Conservation (phyloP, 2,888 invertebrate species). For the Synanthedon tipuliformis region DNA sequence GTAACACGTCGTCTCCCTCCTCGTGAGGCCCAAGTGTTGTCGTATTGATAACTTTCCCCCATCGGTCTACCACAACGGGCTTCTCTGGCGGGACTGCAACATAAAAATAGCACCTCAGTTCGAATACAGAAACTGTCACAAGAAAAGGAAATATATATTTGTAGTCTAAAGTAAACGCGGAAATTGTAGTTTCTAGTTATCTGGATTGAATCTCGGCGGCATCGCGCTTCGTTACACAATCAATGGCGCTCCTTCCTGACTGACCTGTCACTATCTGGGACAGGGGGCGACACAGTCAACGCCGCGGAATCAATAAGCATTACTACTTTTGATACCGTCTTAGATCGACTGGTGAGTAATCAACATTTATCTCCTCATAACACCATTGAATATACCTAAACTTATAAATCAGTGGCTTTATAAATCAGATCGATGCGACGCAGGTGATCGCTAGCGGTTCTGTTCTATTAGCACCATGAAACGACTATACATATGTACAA, state of each 20-base stretch:
- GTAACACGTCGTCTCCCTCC: constrained; percentile 85
- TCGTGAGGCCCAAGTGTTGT: constrained; percentile 85
- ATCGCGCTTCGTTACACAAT: constrained; percentile 4
- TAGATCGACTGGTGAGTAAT: neutral
- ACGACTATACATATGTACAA: neutral
- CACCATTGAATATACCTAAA: neutral
- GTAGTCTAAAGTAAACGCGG: neutral
- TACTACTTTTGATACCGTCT: neutral
- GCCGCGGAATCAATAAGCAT: neutral
- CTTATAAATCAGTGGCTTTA: constrained; percentile 14
- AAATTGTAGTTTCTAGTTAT: neutral
- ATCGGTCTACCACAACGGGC: constrained; percentile 85
- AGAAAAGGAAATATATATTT: neutral
- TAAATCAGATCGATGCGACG: constrained; percentile 48
- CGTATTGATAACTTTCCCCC: constrained; percentile 84
- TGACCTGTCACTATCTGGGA: neutral
- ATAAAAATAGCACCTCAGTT: constrained; percentile 3
- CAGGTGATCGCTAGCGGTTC: constrained; percentile 59
- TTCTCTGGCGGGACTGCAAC: constrained; percentile 87
- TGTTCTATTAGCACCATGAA: constrained; percentile 42
- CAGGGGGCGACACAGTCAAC: neutral
- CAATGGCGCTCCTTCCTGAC: neutral
- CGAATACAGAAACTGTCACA: neutral
- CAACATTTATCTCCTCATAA: neutral
- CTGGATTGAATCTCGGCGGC: constrained; percentile 1